Base-by-base conservation (phyloP, 2,797 vertebrate species). In the Pseudomugil tenellus region DNA sequence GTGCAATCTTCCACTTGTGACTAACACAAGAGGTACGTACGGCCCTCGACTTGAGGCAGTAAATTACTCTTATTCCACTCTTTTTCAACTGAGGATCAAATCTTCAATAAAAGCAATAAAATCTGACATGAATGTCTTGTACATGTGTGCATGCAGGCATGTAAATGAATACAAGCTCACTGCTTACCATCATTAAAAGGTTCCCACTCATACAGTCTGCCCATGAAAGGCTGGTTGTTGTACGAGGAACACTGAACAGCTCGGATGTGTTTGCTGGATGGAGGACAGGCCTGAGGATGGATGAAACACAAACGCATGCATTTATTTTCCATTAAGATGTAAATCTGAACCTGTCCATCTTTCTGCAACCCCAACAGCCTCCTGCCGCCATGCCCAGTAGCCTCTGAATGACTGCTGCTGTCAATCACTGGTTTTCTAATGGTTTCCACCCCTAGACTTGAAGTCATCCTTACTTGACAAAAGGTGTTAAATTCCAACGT, bases 191-290 rank as follows among this genome's bases (percentile, higher is more conserved):
- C 97, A 35, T 93, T 95, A 87, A 99, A 99, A 51, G 97, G 96
- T 51, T 98, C 96, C 98, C 98, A 99, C 76, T 97, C 93, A 72
- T 99, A 99, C 79, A 97, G 91, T 58, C 96, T 91, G 35, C 98
- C 96, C 98, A 98, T 98, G 92, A 99, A 99, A 19, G 95, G 95
- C 63, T 95, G 95, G 88, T 92, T 96, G 93, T 99, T 97, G 90
- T 97, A 96, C 1, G 96, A 96, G 3, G 96, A 95, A 67, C 98
- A 99, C 34, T 99, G 97, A 28, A 95, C 92, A 51, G 95, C 96
- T 87, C 96, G 91, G 86, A 96, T 95, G 81, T 91, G 94, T 87
- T 92, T 93, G 89, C 96, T 96, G 89, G 92, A 93, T 74, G 94
- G 91, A 48, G 94, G 95, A 88, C 98, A 99, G 71, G 86, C 70